Evolutionary conservation across 2,888 invertebrate species (phyloP), one percentile per base, ranked within the genome.

Genomic region (Acrocyrtus sp.): DNA sequence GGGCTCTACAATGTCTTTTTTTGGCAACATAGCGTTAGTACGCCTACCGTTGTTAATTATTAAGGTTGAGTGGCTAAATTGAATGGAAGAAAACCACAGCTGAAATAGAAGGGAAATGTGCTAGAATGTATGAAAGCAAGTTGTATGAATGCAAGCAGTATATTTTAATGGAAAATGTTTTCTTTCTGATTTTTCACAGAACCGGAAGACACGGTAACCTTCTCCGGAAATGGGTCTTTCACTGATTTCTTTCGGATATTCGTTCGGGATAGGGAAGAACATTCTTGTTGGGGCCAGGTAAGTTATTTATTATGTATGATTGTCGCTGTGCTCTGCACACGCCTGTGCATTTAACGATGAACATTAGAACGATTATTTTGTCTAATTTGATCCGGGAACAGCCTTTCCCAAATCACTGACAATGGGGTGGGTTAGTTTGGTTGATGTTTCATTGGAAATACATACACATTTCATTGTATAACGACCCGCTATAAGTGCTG

Each of bases 171-270:
- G 50, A 67, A 27, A 45, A n/a, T 63, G 22, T 51, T 63, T 65
- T 66, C 29, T 75, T 61, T 60, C 51, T 72, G 43, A 34, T 45
- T 68, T 72, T 72, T n/a, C n/a, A 56, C 79, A 80, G 80, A 80
- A 62, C 72, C 79, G 43, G 80, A 80, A 60, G 80, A 78, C 65
- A 78, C 79, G 62, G 74, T 79, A 53, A 77, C 78, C 58, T 80
- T 80, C 65, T 78, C 78, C 61, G 80, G 80, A 61, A 80, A 80
- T 72, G 78, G 77, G 51, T 72, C 77, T 58, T 76, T 75, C 72
- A 81, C 77, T 56, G 81, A 81, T 75, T 81, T 78, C 70, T 81
- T 81, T 73, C 73, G 75, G 60, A 78, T 81, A 51, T 79, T 79
- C 51, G 78, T 81, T n/a, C 75, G 75, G 45, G 81, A 81, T 73